These are phyloP conservation scores for Mormyrus hasselquistii DNA, from an alignment of 2,797 vertebrate species.

Conservation along the genomic window DNA sequence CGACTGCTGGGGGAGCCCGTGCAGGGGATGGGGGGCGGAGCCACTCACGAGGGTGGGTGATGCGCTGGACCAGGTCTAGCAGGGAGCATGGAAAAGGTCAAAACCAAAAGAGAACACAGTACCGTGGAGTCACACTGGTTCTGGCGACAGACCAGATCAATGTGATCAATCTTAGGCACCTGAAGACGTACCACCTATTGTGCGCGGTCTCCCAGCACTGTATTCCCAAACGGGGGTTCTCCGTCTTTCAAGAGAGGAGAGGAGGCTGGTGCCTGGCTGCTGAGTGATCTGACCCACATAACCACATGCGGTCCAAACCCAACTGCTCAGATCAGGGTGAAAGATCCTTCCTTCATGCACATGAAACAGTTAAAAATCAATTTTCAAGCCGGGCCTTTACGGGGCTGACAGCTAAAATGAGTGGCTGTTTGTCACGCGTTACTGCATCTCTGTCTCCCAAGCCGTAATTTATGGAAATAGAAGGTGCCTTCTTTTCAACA, in stretches of 20 bases:
- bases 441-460: background rate
- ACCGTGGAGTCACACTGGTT: background rate
- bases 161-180: background rate
- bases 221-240: background rate
- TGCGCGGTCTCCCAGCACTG: background rate
- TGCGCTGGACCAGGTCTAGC: background rate
- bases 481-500: background rate
- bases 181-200: background rate
- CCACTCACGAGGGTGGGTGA: background rate
- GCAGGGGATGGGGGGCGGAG: background rate
- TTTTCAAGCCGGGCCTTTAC: background rate
- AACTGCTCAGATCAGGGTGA: background rate
- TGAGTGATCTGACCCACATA: background rate
- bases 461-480: slow-evolving; percentile 13
- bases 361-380: slow-evolving; percentile 21
- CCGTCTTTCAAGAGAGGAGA: background rate
- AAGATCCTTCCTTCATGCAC: slow-evolving; percentile 1
- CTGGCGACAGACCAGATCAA: background rate
- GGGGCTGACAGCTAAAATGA: background rate
- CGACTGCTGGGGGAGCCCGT: background rate
- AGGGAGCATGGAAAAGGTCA: background rate
- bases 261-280: background rate
- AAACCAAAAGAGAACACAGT: background rate
- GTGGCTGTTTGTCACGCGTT: background rate
- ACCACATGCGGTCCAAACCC: background rate